Evolutionary conservation across 2,888 invertebrate species (phyloP), one percentile per base, ranked within the genome.

Genomic region (Hypselothyrea guttata): DNA sequence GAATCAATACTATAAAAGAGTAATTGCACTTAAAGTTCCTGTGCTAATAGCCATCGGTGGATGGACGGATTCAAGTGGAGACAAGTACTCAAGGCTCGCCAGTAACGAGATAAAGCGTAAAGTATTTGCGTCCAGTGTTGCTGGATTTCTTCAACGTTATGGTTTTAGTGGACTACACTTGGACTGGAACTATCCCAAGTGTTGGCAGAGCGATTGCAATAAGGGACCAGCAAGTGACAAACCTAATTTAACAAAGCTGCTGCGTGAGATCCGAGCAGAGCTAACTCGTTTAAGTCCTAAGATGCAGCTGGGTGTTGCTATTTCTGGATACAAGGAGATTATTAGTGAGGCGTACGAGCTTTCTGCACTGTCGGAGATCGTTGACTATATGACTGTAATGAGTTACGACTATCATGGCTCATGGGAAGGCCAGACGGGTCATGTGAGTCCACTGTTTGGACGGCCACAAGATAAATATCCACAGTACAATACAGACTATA

Each of bases 131-230:
- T 90, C 93, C 1, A 93, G 93, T 52, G 91, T 93, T 0, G 92
- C 95, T 1, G 92, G 93, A 13, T 97, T 96, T 87, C 88, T 97
- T 30, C 91, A 92, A 11, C 92, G 92, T 66, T 92, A 96, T 84
- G 93, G 94, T 35, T 98, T 98, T 87, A 93, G 94, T 66, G 98
- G 98, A 3, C 90, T 98, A 0, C 97, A 97, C 81, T 88, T 98
- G 16, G 98, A 98, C 83, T 98, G 98, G 98, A 97, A 97, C 86
- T 98, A 98, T 87, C 98, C 98, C 0, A 95, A 94, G 61, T 97
- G 97, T 83, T 97, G 97, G 96, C 97, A 97, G 87, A 96, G 96
- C 72, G 94, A 96, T 87, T 97, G 97, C 87, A 93, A 93, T 37
- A 94, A 94, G 76, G 97, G 97, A 0, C 94, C 95, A 0, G 92